Base-by-base conservation (phyloP, 2,797 vertebrate species). In the Anabas testudineus region DNA sequence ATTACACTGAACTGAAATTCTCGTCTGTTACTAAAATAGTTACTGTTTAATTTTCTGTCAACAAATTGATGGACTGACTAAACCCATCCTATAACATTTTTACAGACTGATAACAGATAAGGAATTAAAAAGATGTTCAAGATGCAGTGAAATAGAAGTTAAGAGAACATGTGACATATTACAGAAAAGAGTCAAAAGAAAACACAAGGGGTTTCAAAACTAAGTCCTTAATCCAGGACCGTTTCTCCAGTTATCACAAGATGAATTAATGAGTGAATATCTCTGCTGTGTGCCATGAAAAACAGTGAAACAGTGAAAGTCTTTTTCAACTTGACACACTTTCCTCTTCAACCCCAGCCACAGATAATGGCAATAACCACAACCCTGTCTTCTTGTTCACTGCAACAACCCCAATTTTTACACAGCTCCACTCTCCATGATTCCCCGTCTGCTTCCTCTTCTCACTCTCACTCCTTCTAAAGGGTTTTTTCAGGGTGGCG, bases 171-270 rank as follows among this genome's bases (percentile, higher is more conserved):
- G n/a, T n/a, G n/a, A n/a, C n/a, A n/a, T n/a, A n/a, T n/a, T n/a
- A n/a, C n/a, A n/a, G n/a, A n/a, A n/a, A n/a, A n/a, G n/a, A n/a
- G n/a, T n/a, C n/a, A n/a, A n/a, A n/a, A 10, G 16, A 51, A 53
- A 59, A 39, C 43, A 15, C 4, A 46, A 46, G 36, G 1, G 30
- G 47, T 63, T 64, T 57, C 7, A 66, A 26, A 21, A 26, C 2
- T 16, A 24, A 39, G 16, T 22, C 68, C 42, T 45, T 21, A 48
- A 47, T 19, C 6, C 2, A 24, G 63, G 67, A 43, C 14, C 10
- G 55, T 65, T n/a, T n/a, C 67, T 59, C 37, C 48, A 67, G 49
- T 70, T 67, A 65, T 66, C 46, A 48, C 32, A n/a, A 39, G 77
- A 45, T 54, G 28, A 30, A 7, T 6, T 28, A 30, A 30, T 34